Percentiles rank a stretch among this genome's conserved stretches.
These are phyloP conservation scores for Trichosurus vulpecula DNA, from an alignment of 2,797 vertebrate genomes.

Conservation along the genomic window DNA sequence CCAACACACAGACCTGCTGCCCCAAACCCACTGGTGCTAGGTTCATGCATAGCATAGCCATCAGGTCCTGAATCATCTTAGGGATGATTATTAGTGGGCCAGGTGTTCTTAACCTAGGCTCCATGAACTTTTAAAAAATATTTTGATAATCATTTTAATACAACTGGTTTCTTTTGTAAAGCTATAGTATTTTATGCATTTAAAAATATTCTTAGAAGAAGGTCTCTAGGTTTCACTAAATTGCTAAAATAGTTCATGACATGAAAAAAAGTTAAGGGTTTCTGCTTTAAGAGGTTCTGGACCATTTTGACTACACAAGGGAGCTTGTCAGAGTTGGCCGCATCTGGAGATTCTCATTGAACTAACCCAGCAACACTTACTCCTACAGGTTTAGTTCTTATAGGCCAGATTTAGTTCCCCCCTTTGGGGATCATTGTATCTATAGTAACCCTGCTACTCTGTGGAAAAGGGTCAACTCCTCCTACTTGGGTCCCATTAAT, in stretches of 20 bases:
- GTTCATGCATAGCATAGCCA: background rate
- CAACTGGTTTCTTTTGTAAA: background rate
- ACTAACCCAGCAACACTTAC: background rate
- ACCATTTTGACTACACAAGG: background rate
- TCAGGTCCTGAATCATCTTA: background rate
- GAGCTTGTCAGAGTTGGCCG: background rate
- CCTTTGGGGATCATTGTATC: background rate
- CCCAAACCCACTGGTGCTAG: background rate
- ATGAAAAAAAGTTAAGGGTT: background rate
- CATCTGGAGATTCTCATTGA: background rate
- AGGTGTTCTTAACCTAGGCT: background rate
- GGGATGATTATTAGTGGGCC: background rate
- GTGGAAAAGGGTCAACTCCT: background rate
- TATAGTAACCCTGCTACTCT: background rate
- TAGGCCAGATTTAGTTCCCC: background rate
- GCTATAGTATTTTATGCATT: background rate
- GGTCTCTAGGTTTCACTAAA: background rate
- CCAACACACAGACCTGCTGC: background rate
- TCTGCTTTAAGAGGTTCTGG: background rate
- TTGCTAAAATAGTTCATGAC: background rate
- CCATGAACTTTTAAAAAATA: background rate
- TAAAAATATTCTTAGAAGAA: background rate
- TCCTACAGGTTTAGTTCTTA: background rate
- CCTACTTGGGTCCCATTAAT: background rate
- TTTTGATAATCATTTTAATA: background rate